Evolutionary conservation across 2,888 invertebrate genomes (phyloP).

Genomic region (Nebria brevicollis): DNA sequence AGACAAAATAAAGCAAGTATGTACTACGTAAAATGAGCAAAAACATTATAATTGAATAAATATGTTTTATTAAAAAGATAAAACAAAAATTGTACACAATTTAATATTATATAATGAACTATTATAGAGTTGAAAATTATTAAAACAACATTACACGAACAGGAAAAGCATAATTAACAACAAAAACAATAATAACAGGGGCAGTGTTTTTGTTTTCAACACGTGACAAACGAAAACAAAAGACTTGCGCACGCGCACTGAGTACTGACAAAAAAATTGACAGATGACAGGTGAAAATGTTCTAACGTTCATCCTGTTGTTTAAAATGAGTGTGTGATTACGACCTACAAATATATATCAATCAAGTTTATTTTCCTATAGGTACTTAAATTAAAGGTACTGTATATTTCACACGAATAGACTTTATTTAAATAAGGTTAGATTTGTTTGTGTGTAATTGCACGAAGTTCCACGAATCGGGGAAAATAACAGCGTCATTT

Average conservation of each 20-base stretch:
- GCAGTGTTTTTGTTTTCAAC: neutral
- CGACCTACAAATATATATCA: neutral
- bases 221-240: constrained; percentile 18
- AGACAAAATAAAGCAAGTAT: too few species aligned
- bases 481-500: too few species aligned
- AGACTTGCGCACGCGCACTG: neutral
- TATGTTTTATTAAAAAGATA: too few species aligned
- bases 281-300: constrained; percentile 7
- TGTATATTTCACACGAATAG: neutral
- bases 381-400: neutral
- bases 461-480: too few species aligned
- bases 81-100: too few species aligned
- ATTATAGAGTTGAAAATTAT: neutral
- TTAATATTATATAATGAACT: neutral
- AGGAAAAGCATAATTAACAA: neutral
- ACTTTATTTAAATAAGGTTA: neutral
- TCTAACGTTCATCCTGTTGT: neutral
- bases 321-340: constrained; percentile 12
- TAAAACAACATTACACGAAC: neutral
- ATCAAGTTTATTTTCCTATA: constrained; percentile 6
- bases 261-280: neutral
- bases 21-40: too few species aligned
- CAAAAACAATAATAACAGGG: neutral
- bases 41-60: too few species aligned
- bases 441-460: neutral